Percentiles rank a stretch among this genome's conserved stretches.
Conservation (phyloP, 1,140 invertebrate species). For the Caerostris extrusa region DNA sequence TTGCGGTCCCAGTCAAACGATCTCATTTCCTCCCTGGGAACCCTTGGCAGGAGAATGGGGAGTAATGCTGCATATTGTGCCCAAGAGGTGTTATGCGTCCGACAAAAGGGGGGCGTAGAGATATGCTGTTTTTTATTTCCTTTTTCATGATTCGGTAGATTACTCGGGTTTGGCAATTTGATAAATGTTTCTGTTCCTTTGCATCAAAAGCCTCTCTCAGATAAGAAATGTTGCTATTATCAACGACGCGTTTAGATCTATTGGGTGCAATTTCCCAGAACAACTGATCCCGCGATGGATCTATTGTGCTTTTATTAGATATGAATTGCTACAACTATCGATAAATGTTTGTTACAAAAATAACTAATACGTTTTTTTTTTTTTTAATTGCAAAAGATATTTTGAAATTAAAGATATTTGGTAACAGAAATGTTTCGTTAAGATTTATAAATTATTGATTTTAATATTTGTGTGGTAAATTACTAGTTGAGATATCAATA, state of each 20-base stretch:
- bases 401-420: too few species aligned
- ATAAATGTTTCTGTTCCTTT: slow-evolving; percentile 4
- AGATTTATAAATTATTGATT: too few species aligned
- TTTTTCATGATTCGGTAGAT: slow-evolving; percentile 33
- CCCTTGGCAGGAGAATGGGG: slow-evolving; percentile 31
- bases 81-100: neutral
- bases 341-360: neutral
- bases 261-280: slow-evolving; percentile 13
- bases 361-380: too few species aligned
- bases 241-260: neutral
- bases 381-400: too few species aligned
- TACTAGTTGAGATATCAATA: too few species aligned
- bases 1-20: slow-evolving; percentile 51
- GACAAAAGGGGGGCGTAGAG: neutral
- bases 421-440: too few species aligned
- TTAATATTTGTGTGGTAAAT: too few species aligned
- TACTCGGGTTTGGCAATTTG: slow-evolving; percentile 36
- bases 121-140: slow-evolving; percentile 30
- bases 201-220: neutral
- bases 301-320: neutral
- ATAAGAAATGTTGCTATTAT: slow-evolving; percentile 26
- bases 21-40: slow-evolving; percentile 58
- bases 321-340: neutral
- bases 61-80: slow-evolving; percentile 28
- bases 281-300: neutral